Conservation (phyloP, 2,797 vertebrate species). For the Lophius americanus region DNA sequence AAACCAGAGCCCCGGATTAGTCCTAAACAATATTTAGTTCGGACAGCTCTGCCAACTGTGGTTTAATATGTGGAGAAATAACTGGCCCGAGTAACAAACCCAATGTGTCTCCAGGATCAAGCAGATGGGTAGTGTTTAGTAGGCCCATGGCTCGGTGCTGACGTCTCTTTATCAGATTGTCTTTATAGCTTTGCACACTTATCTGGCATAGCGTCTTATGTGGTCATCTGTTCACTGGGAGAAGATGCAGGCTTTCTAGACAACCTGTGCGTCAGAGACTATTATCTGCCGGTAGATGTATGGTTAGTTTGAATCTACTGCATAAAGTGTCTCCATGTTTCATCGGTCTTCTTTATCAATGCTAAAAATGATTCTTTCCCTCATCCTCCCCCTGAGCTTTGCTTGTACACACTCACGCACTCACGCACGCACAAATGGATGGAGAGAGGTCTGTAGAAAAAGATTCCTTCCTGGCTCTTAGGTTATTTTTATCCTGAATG, state of each 20-base stretch:
- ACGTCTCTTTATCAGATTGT: slow-evolving; percentile 36
- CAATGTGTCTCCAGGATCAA: slow-evolving; percentile 56
- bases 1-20: slow-evolving; percentile 69
- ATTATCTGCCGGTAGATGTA: slow-evolving; percentile 31
- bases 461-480: slow-evolving; percentile 33
- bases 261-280: slow-evolving; percentile 18
- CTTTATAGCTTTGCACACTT: slow-evolving; percentile 27
- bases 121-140: slow-evolving; percentile 57
- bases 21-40: slow-evolving; percentile 49
- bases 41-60: slow-evolving; percentile 42
- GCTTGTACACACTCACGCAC: slow-evolving; percentile 8
- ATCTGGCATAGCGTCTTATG: slow-evolving; percentile 15
- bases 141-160: slow-evolving; percentile 19
- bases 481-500: slow-evolving; percentile 72
- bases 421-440: slow-evolving; percentile 37
- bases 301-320: slow-evolving; percentile 14
- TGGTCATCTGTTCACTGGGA: slow-evolving; percentile 42
- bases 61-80: slow-evolving; percentile 49
- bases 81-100: slow-evolving; percentile 53
- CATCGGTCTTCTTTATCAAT: slow-evolving; percentile 29
- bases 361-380: slow-evolving; percentile 30
- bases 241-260: slow-evolving; percentile 32
- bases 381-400: slow-evolving; percentile 22
- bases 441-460: slow-evolving; percentile 27
- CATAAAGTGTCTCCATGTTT: slow-evolving; percentile 3